A percentile compares a stretch with the other conserved stretches of the same genome.
phyloP scores from a whole-genome alignment of 2,888 invertebrate species.

The Lasioglossum calceatum region DNA sequence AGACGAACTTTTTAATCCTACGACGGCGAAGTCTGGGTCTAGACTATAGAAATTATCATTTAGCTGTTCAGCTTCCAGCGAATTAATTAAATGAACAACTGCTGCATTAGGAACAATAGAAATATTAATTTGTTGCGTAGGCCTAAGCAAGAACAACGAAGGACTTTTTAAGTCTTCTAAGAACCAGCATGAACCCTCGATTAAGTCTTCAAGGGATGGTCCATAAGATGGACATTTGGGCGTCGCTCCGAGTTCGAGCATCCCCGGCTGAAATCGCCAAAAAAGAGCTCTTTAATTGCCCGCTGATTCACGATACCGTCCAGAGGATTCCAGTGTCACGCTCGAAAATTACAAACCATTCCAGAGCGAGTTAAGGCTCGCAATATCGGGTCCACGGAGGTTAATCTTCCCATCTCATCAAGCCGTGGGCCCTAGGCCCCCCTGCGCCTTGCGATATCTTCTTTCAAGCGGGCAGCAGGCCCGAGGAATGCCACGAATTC shows the following conservation, averaged over 20 bases:
- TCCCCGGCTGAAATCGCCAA: not conserved
- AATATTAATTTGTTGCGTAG: no score
- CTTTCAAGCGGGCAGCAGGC: not conserved
- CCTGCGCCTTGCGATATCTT: slow-evolving; percentile 19
- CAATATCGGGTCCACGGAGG: slow-evolving; percentile 18
- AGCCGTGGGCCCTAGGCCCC: not conserved
- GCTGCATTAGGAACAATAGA: not conserved
- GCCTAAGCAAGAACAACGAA: not conserved
- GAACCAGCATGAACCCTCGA: not conserved
- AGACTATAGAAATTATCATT: not conserved
- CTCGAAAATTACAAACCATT: slow-evolving; percentile 12
- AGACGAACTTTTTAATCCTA: no score
- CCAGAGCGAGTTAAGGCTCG: slow-evolving; percentile 5
- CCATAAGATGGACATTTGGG: not conserved
- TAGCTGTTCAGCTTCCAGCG: not conserved
- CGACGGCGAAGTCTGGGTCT: not conserved
- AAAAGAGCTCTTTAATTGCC: not conserved
- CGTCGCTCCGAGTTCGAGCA: not conserved
- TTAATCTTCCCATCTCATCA: slow-evolving; percentile 31
- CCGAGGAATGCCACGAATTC: slow-evolving; percentile 17
- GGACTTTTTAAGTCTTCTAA: not conserved
- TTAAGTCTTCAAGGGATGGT: not conserved
- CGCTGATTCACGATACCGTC: slow-evolving; percentile 1
- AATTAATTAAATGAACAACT: not conserved
- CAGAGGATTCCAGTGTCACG: not conserved